Base-by-base conservation (phyloP, 2,888 invertebrate species). In the Apeira syringaria region DNA sequence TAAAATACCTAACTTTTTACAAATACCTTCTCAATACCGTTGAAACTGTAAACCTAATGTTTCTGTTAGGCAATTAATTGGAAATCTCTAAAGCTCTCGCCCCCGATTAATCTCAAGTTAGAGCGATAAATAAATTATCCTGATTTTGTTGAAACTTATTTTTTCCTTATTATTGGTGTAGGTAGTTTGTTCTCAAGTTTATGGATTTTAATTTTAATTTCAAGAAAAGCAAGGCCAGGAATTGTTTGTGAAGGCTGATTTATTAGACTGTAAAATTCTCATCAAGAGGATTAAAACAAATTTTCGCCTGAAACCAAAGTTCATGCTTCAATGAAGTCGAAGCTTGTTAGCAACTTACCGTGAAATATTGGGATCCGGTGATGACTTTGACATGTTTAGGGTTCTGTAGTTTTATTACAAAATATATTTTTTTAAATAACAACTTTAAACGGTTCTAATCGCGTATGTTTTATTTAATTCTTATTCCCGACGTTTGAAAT, bases 1-100 rank as follows among this genome's bases (percentile, higher is more conserved):
- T 61, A 56, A 60, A 56, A 49, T 45, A 58, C 47, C 30, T 45
- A 58, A 46, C 30, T 46, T 31, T 39, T 18, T 37, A 34, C 5
- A 7, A 20, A 20, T 20, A 20, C 8, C 20, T 20, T 9, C 7
- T 15, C 17, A 18, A 34, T 13, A 10, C 3, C 25, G 31, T 30
- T 22, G 10, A 8, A 29, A 31, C 8, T 3, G 27, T 35, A 13
- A 29, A 17, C 28, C 5, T 25, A 29, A 31, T 30, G 29, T 47
- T 32, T 41, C 17, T 33, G 18, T 22, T n/a, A 29, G 27, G 24
- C 27, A 37, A 31, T 45, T 41, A 45, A 22, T 36, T 10, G 30
- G 30, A 9, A 26, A 32, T 33, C 6, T 45, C 10, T 4, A 1
- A 28, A 34, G 18, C 39, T 39, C 9, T n/a, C 25, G 32, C 28